phyloP scores from a whole-genome alignment of 2,113 vertebrate genomes.

The Zosterops borbonicus region DNA sequence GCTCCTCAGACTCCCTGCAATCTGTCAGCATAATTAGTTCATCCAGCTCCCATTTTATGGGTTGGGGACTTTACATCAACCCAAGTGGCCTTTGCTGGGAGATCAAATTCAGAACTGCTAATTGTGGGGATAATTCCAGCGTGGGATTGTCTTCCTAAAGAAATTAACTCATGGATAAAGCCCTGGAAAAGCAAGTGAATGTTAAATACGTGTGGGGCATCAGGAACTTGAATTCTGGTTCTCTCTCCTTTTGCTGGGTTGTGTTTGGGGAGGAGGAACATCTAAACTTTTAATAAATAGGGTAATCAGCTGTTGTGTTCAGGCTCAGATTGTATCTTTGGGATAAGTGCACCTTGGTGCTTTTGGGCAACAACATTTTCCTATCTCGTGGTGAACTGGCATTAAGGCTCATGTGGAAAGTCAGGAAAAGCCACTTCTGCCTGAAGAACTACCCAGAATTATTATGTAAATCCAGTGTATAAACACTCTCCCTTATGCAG shows the following conservation, averaged over 20 bases:
- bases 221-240: not conserved
- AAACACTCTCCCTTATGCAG: constrained; percentile 13
- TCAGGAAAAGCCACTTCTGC: constrained; percentile 59
- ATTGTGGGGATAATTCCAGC: not conserved
- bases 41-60: not conserved
- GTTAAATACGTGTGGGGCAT: accelerated
- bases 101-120: not conserved
- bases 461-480: constrained; percentile 23
- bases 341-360: not conserved
- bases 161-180: not conserved
- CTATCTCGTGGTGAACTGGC: constrained; percentile 37
- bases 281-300: constrained; percentile 31
- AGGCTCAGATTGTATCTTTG: constrained; percentile 9
- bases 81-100: not conserved
- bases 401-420: constrained; percentile 40
- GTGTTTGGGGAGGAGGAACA: not conserved
- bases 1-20: constrained; percentile 16
- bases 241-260: not conserved
- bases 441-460: constrained; percentile 22
- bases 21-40: constrained; percentile 42
- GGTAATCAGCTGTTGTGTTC: constrained; percentile 36
- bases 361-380: constrained; percentile 17
- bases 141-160: not conserved
- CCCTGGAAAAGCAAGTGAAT: not conserved
- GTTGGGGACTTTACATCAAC: not conserved